Conservation (phyloP, 35 echinoderm and acorn worm species). For the Chiridota heheva region DNA sequence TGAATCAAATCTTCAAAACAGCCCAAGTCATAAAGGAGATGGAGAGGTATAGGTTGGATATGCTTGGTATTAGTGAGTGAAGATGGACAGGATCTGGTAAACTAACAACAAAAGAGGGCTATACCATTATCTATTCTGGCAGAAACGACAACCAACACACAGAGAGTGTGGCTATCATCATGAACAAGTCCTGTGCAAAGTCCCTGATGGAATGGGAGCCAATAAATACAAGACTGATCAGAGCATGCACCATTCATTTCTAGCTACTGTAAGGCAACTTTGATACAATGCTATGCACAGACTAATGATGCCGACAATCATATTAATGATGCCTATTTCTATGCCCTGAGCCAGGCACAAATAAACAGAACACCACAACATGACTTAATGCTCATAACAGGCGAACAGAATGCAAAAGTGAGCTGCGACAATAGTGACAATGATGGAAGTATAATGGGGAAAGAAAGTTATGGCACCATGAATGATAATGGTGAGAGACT, state of each 20-base stretch:
- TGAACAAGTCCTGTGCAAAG: not conserved
- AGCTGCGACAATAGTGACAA: too few relatives aligned
- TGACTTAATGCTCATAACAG: too few relatives aligned
- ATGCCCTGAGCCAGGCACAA: not conserved
- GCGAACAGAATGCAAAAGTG: too few relatives aligned
- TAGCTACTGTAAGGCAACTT: too few relatives aligned
- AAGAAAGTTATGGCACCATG: too few relatives aligned
- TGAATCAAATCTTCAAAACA: conserved; percentile 9
- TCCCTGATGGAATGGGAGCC: conserved; percentile 17
- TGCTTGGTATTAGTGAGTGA: conserved; percentile 37
- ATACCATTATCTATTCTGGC: conserved; percentile 26
- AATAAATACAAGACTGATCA: conserved; percentile 30
- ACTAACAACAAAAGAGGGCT: not conserved
- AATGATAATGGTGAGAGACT: too few relatives aligned
- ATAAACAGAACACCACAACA: too few relatives aligned
- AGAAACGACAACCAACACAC: conserved; percentile 27
- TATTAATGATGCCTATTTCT: not conserved
- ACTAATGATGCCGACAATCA: too few relatives aligned
- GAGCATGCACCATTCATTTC: not conserved
- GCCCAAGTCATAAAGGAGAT: conserved; percentile 30
- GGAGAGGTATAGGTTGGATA: conserved; percentile 10
- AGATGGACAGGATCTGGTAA: conserved; percentile 20
- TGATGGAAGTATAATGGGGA: too few relatives aligned
- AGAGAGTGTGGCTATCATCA: conserved; percentile 24
- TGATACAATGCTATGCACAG: too few relatives aligned